A percentile compares a stretch with the other conserved stretches of the same genome.
These are phyloP conservation scores for Telmatochromis brichardi DNA, from an alignment of 2,113 vertebrate genomes.

Conservation along the genomic window DNA sequence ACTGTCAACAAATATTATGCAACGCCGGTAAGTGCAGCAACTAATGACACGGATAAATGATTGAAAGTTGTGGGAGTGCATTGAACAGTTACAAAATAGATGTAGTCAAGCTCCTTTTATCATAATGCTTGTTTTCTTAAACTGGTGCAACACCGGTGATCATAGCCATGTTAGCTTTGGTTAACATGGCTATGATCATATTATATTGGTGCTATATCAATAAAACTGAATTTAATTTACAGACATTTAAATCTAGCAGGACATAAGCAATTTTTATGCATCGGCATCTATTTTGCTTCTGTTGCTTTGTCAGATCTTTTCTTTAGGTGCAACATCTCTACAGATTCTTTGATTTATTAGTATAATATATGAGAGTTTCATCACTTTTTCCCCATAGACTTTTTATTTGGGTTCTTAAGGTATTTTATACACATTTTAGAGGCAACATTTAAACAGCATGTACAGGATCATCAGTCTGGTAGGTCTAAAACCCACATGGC, in stretches of 20 bases:
- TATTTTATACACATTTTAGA: not conserved
- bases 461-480: not conserved
- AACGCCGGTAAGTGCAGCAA: not conserved
- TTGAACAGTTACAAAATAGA: not conserved
- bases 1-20: not conserved
- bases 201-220: not conserved
- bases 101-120: not conserved
- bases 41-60: not conserved
- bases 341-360: not conserved
- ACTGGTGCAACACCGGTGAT: rapidly evolving
- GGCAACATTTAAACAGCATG: not conserved
- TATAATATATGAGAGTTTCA: not conserved
- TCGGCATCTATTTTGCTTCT: rapidly evolving
- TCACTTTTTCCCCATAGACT: not conserved
- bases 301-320: not conserved
- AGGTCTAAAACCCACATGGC: not conserved
- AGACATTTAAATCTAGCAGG: not conserved
- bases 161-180: not conserved
- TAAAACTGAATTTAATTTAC: not conserved
- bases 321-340: not conserved
- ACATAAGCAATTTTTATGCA: not conserved
- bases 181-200: not conserved
- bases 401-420: not conserved
- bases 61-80: not conserved
- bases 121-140: not conserved